These are phyloP conservation scores for Apamea anceps DNA, from an alignment of 2,888 invertebrate genomes.

Conservation along the genomic window DNA sequence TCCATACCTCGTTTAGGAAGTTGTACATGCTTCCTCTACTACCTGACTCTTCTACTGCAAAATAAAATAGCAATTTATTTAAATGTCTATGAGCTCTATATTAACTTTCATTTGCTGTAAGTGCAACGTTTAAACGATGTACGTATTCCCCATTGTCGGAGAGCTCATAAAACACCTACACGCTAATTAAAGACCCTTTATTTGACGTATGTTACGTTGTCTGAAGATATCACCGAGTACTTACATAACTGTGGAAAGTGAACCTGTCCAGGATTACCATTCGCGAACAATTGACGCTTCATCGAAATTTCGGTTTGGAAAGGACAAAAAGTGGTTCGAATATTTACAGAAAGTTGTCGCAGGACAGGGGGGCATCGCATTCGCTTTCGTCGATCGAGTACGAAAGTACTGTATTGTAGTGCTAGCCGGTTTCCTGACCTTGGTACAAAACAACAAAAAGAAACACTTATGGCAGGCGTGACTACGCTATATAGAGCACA, in stretches of 20 bases:
- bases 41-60: conserved; percentile 14
- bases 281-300: conserved; percentile 84
- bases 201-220: conserved; percentile 78
- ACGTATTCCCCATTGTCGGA: conserved; percentile 56
- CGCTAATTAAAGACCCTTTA: conserved; percentile 82
- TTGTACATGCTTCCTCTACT: conserved; percentile 7
- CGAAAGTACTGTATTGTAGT: conserved; percentile 85
- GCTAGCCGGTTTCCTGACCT: conserved; percentile 85
- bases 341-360: conserved; percentile 87
- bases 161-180: conserved; percentile 78
- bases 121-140: conserved; percentile 28
- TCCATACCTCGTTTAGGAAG: conserved; percentile 38
- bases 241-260: conserved; percentile 87
- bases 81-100: conserved; percentile 14
- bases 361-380: conserved; percentile 82
- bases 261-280: conserved; percentile 78
- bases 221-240: conserved; percentile 69
- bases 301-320: conserved; percentile 85
- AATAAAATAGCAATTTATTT: conserved; percentile 9
- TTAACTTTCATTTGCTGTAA: conserved; percentile 37
- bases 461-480: conserved; percentile 78
- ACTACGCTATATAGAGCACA: conserved; percentile 80
- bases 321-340: conserved; percentile 87
- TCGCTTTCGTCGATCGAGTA: conserved; percentile 87
- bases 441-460: conserved; percentile 77